phyloP scores from a whole-genome alignment of 2,113 vertebrate species.

The Ailuropoda melanoleuca region DNA sequence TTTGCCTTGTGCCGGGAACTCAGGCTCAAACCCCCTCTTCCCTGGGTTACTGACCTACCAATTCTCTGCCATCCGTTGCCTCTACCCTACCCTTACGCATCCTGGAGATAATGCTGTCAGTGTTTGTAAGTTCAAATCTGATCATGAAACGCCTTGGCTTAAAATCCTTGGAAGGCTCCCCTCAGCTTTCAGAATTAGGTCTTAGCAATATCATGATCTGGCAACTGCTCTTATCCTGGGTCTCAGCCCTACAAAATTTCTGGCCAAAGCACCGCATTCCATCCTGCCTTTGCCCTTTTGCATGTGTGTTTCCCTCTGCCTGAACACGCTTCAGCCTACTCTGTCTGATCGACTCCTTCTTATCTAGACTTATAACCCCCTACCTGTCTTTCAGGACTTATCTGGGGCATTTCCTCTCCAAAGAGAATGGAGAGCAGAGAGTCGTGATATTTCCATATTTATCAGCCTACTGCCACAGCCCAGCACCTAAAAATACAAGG shows the following conservation, averaged over 20 bases:
- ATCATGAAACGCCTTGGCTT: not conserved
- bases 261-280: not conserved
- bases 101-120: not conserved
- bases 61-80: not conserved
- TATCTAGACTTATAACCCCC: not conserved
- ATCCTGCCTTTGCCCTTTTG: not conserved
- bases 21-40: not conserved
- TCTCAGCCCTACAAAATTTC: too few species aligned
- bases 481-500: not conserved
- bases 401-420: not conserved
- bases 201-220: not conserved
- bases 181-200: not conserved
- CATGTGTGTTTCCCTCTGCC: not conserved
- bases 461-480: not conserved
- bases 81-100: not conserved
- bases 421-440: not conserved
- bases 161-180: not conserved
- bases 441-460: not conserved
- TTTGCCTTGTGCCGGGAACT: not conserved
- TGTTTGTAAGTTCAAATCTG: not conserved
- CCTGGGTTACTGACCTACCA: not conserved
- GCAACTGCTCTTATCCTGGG: not conserved
- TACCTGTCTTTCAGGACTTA: not conserved
- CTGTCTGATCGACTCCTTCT: not conserved
- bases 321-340: not conserved